phyloP scores from a whole-genome alignment of 2,113 vertebrate species.

The Clinocottus analis region DNA sequence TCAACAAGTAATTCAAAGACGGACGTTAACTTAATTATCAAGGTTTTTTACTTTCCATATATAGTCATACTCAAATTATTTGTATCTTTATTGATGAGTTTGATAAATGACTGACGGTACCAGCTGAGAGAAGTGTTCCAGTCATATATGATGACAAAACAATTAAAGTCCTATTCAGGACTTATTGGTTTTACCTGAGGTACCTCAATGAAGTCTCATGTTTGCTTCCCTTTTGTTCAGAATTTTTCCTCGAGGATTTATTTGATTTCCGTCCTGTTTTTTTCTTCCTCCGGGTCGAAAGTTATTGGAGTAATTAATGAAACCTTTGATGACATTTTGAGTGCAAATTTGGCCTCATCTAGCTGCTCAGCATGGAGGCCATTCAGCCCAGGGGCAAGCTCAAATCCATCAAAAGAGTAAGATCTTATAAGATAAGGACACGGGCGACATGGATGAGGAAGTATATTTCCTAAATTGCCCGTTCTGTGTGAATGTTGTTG shows the following conservation, averaged over 20 bases:
- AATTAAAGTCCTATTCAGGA: background rate
- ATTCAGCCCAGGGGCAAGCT: constrained; percentile 7
- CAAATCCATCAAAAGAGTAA: constrained; percentile 43
- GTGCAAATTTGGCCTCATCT: constrained; percentile 33
- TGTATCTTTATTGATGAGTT: background rate
- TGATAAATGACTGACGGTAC: background rate
- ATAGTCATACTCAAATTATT: background rate
- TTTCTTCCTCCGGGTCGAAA: background rate
- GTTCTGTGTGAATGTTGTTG: background rate
- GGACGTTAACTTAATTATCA: background rate
- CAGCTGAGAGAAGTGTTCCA: background rate
- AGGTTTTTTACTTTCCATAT: background rate
- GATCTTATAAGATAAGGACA: constrained; percentile 42
- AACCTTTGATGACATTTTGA: constrained; percentile 46
- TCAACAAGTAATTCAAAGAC: background rate
- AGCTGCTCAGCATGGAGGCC: constrained; percentile 21
- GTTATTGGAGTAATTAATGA: constrained; percentile 56
- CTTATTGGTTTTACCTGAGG: constrained; percentile 2
- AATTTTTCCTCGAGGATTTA: background rate
- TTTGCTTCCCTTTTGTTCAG: background rate
- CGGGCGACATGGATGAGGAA: constrained; percentile 29
- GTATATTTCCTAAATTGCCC: constrained; percentile 30
- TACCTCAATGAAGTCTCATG: background rate
- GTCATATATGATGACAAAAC: background rate
- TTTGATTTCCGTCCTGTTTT: background rate